Evolutionary conservation across 2,113 vertebrate genomes (phyloP), one percentile per base, ranked within the genome.

Genomic region (Psilopogon haemacephalus): DNA sequence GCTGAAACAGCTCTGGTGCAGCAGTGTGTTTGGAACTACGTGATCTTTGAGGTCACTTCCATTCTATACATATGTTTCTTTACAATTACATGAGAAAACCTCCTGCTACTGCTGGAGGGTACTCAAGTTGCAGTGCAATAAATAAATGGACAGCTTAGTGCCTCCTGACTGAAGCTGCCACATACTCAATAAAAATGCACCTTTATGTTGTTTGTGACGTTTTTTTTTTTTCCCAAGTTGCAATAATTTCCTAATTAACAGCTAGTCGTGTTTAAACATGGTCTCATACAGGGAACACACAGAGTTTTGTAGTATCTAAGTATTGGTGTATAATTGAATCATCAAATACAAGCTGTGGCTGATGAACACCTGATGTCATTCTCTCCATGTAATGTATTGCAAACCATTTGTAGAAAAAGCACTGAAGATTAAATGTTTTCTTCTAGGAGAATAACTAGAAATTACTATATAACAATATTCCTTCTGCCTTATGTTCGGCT

Each of bases 221-320:
- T 88, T 55, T 44, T 7, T 6, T 44, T 94, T 94, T 95, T 87
- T 83, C n/a, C n/a, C 28, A 88, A 93, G 85, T 92, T 93, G 71
- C 33, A 80, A 9, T 86, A 62, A 91, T 96, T 96, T 94, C 74
- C 30, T 96, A 88, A 88, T 87, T 71, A 90, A 19, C 28, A 91
- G 55, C 88, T 86, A 73, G 26, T 67, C 94, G 32, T 63, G 87
- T 82, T 91, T 84, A 87, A 89, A 77, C 70, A 24, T 89, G 85
- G 21, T 59, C 56, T 80, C 32, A 50, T 76, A 44, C 16, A 12
- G 50, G 74, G 60, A 80, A 44, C 52, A 78, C 20, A 15, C 60
- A 52, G 4, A 42, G 38, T 65, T 86, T 32, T 10, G 33, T 88
- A 74, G 70, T 58, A 42, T 33, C n/a, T 21, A 50, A 37, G 11